Percentiles rank a stretch among this genome's conserved stretches.
These are phyloP conservation scores for Dendrolimus pini DNA, from an alignment of 2,888 invertebrate species.

Conservation along the genomic window DNA sequence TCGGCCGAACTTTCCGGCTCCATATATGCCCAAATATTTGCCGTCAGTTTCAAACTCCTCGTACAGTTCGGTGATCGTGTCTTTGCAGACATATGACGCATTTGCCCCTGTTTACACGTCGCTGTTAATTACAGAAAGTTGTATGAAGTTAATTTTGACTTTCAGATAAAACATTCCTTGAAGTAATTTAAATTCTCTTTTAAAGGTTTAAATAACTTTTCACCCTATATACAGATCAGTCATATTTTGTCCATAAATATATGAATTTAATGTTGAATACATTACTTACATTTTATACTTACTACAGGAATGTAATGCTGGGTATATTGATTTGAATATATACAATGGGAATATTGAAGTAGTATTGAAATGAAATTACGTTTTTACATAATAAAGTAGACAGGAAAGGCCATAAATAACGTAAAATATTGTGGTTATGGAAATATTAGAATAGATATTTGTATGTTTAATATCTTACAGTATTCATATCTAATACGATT, in stretches of 20 bases:
- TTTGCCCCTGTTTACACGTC: slow-evolving; percentile 37
- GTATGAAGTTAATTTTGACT: slow-evolving; percentile 17
- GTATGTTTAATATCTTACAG: too few species aligned
- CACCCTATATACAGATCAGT: not conserved
- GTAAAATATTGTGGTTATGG: not conserved
- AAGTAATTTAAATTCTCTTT: not conserved
- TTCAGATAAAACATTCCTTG: not conserved
- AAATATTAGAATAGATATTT: not conserved
- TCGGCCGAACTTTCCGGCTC: slow-evolving; percentile 55
- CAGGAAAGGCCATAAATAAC: not conserved
- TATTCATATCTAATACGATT: too few species aligned
- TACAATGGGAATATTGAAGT: not conserved
- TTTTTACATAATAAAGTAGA: not conserved
- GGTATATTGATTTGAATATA: not conserved
- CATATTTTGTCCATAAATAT: not conserved
- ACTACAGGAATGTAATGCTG: not conserved
- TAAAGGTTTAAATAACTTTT: not conserved
- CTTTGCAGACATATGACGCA: slow-evolving; percentile 46
- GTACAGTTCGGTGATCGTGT: slow-evolving; percentile 49
- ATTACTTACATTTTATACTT: not conserved
- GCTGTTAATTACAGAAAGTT: slow-evolving; percentile 37
- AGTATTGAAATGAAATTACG: not conserved
- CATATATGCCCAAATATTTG: slow-evolving; percentile 65
- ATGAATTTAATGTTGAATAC: not conserved
- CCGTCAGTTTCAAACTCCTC: slow-evolving; percentile 48